Evolutionary conservation across 2,113 vertebrate species (phyloP).

Genomic region (Carettochelys insculpta): DNA sequence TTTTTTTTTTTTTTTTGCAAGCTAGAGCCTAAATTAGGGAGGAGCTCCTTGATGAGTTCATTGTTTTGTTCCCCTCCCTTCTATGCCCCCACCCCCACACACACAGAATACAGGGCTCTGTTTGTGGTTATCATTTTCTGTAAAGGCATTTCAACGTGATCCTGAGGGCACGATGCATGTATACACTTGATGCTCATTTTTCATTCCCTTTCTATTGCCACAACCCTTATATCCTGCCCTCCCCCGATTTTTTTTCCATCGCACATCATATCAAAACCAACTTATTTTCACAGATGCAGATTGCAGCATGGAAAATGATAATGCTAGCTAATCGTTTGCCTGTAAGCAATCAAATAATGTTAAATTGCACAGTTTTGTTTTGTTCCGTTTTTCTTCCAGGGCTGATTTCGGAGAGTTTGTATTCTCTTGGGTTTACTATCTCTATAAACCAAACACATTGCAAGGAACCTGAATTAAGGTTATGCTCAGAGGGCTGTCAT

Average conservation of each 20-base stretch:
- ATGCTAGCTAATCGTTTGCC: slow-evolving; percentile 59
- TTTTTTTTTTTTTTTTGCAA: slow-evolving; percentile 41
- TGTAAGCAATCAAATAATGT: slow-evolving; percentile 71
- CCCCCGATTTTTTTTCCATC: neutral
- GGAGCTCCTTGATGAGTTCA: slow-evolving; percentile 66
- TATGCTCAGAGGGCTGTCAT: slow-evolving; percentile 44
- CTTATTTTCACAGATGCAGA: slow-evolving; percentile 52
- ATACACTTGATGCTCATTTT: neutral
- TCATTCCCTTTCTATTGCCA: slow-evolving; percentile 19
- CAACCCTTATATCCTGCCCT: neutral
- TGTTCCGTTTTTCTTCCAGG: slow-evolving; percentile 56
- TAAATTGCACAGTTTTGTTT: slow-evolving; percentile 72
- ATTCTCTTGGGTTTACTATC: slow-evolving; percentile 59
- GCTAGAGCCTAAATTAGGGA: slow-evolving; percentile 71
- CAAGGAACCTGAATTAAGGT: slow-evolving; percentile 55
- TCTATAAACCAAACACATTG: slow-evolving; percentile 34
- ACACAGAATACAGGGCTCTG: slow-evolving; percentile 24
- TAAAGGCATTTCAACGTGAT: slow-evolving; percentile 46
- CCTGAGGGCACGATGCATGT: slow-evolving; percentile 6
- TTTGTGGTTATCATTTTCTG: slow-evolving; percentile 7
- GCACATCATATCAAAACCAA: neutral
- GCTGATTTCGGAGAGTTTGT: slow-evolving; percentile 50
- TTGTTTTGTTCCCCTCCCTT: too few relatives aligned
- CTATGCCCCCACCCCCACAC: too few relatives aligned
- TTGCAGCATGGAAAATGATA: slow-evolving; percentile 46